A percentile compares a stretch with the other conserved stretches of the same genome.
Conservation (phyloP, 2,113 vertebrate genomes). For the Chaetodon auriga region DNA sequence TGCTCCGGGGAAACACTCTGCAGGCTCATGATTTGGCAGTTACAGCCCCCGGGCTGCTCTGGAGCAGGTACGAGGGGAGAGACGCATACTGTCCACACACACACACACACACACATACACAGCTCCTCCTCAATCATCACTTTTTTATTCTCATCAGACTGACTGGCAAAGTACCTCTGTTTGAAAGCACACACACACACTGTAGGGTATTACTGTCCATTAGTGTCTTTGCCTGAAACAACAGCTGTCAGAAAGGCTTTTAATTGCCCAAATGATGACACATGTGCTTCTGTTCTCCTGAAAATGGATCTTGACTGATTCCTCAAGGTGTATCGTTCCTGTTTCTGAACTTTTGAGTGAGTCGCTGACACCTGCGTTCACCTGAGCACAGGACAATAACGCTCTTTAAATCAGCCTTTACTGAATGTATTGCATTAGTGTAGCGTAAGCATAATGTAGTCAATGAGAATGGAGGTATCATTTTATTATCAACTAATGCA, state of each 20-base stretch:
- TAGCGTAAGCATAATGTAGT: not conserved
- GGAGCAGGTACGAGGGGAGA: slow-evolving; percentile 4
- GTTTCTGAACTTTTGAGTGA: not conserved
- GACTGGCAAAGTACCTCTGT: slow-evolving; percentile 4
- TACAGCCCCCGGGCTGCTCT: slow-evolving; percentile 40
- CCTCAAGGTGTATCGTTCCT: not conserved
- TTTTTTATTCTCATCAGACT: slow-evolving; percentile 30
- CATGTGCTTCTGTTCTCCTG: not conserved
- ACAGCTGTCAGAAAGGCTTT: slow-evolving; percentile 17
- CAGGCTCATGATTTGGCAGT: slow-evolving; percentile 61
- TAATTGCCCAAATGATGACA: not conserved
- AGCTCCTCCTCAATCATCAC: slow-evolving; percentile 12
- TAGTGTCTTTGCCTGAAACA: slow-evolving; percentile 25
- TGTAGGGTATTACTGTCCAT: not conserved
- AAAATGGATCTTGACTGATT: not conserved
- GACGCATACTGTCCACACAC: not conserved
- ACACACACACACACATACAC: slow-evolving; percentile 12
- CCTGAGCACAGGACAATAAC: not conserved
- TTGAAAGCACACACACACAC: slow-evolving; percentile 8
- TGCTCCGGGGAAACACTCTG: slow-evolving; percentile 38
- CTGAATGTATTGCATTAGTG: not conserved
- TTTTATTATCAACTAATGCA: not conserved
- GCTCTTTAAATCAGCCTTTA: not conserved
- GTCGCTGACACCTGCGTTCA: not conserved
- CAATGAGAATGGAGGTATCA: not conserved